phyloP scores from a whole-genome alignment of 2,113 vertebrate species.

The Mystacornis crossleyi region DNA sequence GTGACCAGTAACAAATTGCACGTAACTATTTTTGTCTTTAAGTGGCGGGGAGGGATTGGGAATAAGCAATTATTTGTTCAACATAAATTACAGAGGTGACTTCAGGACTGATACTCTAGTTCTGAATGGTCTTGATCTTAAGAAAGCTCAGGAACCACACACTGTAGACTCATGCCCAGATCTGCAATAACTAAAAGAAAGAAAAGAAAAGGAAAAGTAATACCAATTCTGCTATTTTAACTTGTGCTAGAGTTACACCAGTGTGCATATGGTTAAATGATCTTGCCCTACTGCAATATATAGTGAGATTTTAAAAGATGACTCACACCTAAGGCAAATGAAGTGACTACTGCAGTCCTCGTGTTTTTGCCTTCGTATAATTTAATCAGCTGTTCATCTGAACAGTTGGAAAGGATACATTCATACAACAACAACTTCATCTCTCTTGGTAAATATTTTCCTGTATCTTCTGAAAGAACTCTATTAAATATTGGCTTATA shows the following conservation, averaged over 20 bases:
- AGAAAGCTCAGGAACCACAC: not conserved
- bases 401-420: conserved; percentile 14
- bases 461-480: not conserved
- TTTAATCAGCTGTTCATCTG: conserved; percentile 18
- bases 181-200: not conserved
- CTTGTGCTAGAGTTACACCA: not conserved
- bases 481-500: not conserved
- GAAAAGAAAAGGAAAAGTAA: not conserved
- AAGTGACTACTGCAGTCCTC: not conserved
- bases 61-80: not conserved
- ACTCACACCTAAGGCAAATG: not conserved
- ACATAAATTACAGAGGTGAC: not conserved
- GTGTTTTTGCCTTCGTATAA: not conserved
- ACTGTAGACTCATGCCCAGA: not conserved
- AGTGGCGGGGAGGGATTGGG: not conserved
- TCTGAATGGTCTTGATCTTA: not conserved
- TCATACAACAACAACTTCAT: not conserved
- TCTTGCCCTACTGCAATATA: not conserved
- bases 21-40: not conserved
- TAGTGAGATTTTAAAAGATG: not conserved
- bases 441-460: not conserved
- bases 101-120: not conserved
- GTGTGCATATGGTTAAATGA: not conserved
- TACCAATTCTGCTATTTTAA: not conserved
- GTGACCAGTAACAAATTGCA: not conserved